phyloP scores from a whole-genome alignment of 2,888 invertebrate genomes.

The Nephrotoma appendiculata region DNA sequence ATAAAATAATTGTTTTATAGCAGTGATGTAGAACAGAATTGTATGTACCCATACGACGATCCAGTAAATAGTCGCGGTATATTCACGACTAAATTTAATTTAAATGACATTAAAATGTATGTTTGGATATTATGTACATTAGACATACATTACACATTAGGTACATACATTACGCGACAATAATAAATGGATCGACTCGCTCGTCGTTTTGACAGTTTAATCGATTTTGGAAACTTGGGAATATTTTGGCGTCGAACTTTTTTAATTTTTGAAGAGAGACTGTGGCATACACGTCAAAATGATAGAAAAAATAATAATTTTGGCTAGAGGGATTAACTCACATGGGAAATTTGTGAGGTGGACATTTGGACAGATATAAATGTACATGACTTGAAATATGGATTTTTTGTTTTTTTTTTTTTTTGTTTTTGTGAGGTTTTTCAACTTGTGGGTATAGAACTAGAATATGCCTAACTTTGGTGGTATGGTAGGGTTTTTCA shows the following conservation, averaged over 20 bases:
- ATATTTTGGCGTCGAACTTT: background rate
- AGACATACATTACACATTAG: background rate
- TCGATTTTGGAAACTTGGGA: background rate
- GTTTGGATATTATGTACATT: background rate
- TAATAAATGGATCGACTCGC: background rate
- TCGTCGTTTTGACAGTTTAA: background rate
- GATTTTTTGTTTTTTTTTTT: background rate
- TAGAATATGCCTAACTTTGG: too few species aligned
- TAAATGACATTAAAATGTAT: background rate
- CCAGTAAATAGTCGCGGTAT: background rate
- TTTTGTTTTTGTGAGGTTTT: background rate
- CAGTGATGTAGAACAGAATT: background rate
- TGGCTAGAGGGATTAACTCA: background rate
- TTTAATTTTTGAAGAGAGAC: background rate
- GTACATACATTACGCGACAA: background rate
- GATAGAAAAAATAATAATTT: background rate
- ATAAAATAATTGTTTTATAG: background rate
- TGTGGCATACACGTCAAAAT: background rate
- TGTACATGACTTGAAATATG: background rate
- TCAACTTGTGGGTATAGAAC: background rate
- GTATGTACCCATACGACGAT: background rate
- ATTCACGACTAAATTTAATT: background rate
- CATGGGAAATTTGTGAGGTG: background rate
- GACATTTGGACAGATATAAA: background rate
- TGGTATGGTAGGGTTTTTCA: too few species aligned